Conservation (phyloP, 1,140 invertebrate genomes). For the Holcopasites calliopsidis region DNA sequence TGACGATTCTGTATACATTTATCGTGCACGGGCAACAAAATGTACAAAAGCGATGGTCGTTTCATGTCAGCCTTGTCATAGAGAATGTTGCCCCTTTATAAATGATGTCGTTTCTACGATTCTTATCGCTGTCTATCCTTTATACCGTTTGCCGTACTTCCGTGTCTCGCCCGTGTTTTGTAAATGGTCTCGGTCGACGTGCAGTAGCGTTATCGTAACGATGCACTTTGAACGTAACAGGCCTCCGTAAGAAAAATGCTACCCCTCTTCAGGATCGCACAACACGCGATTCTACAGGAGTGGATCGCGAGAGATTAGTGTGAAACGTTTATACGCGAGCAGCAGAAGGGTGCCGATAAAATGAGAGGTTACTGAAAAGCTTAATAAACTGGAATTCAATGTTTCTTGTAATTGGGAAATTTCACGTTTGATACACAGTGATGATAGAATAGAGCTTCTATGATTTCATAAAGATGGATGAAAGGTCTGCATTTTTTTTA, state of each 20-base stretch:
- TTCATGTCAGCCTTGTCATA: conserved; percentile 9
- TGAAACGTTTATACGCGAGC: not conserved
- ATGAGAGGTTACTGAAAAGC: too few species aligned
- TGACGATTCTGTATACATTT: not conserved
- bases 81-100: conserved; percentile 2
- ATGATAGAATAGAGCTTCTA: too few species aligned
- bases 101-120: conserved; percentile 18
- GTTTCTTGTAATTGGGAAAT: not conserved
- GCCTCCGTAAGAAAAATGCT: not conserved
- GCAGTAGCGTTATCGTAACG: conserved; percentile 20
- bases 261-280: not conserved
- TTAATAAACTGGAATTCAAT: too few species aligned
- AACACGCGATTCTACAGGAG: not conserved
- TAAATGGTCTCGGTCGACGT: conserved; percentile 5
- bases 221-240: conserved; percentile 11
- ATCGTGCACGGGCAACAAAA: not conserved
- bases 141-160: not conserved
- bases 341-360: too few species aligned
- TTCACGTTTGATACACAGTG: too few species aligned
- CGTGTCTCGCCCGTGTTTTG: conserved; percentile 2
- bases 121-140: conserved; percentile 18
- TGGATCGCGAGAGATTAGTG: not conserved
- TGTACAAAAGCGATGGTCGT: not conserved
- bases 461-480: too few species aligned
- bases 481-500: too few species aligned